Conservation (phyloP, 2,797 vertebrate genomes). For the Coluber constrictor region DNA sequence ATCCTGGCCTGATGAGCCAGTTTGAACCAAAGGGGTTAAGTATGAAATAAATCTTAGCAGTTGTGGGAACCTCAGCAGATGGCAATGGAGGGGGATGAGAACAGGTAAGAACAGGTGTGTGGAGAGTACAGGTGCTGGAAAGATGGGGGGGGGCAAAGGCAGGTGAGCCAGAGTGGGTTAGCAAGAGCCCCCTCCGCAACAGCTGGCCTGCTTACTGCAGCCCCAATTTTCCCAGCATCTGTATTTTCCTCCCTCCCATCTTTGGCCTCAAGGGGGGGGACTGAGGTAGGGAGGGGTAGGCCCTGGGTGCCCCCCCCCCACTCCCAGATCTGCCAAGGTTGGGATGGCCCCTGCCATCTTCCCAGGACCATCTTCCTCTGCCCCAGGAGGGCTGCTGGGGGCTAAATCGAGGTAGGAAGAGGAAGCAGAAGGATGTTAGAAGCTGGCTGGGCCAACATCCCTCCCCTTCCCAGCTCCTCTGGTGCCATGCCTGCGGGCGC, state of each 20-base stretch:
- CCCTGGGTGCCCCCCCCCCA: not conserved
- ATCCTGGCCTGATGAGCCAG: not conserved
- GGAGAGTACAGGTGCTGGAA: not conserved
- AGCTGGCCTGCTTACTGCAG: not conserved
- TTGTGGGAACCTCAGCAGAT: not conserved
- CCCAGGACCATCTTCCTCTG: accelerated
- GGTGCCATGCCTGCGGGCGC: not conserved
- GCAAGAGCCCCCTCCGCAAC: not conserved
- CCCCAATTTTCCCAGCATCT: not conserved
- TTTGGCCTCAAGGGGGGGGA: not conserved
- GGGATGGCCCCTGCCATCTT: not conserved
- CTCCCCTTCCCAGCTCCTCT: not conserved
- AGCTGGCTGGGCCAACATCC: not conserved
- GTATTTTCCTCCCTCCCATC: not conserved
- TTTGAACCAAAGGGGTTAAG: not conserved
- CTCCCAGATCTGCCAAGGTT: not conserved
- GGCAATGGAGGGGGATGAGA: not conserved
- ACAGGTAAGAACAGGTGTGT: not conserved
- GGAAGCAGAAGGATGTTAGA: not conserved
- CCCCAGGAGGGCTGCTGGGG: not conserved
- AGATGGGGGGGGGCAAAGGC: not conserved
- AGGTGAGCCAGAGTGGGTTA: not conserved
- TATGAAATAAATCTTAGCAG: too few relatives aligned
- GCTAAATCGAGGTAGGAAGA: not conserved
- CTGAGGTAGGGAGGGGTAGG: not conserved